A percentile compares a stretch with the other conserved stretches of the same genome.
Conservation (phyloP, 1,140 invertebrate species). For the Pristionchus pacificus region DNA sequence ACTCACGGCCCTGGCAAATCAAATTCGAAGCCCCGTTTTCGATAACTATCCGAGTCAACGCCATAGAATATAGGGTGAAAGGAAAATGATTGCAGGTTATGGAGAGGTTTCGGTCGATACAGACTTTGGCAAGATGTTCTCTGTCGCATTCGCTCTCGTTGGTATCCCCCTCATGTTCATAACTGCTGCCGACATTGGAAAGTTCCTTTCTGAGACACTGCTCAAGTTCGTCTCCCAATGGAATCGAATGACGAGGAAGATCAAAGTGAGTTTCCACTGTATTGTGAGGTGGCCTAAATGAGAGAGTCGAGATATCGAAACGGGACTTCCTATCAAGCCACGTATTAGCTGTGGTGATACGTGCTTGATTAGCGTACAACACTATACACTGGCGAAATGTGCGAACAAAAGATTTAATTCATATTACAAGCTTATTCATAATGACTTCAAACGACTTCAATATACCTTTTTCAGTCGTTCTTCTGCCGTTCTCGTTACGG, state of each 20-base stretch:
- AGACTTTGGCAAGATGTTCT: conserved; percentile 56
- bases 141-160: conserved; percentile 56
- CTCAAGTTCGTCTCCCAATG: conserved; percentile 55
- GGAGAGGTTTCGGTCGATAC: conserved; percentile 58
- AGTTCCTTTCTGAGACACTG: conserved; percentile 56
- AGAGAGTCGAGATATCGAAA: too few relatives aligned
- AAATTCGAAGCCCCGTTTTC: too few relatives aligned
- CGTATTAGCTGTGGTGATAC: too few relatives aligned
- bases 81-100: conserved; percentile 47
- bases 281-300: too few relatives aligned
- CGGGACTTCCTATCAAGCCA: too few relatives aligned
- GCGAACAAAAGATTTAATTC: too few relatives aligned
- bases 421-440: too few relatives aligned
- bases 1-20: too few relatives aligned
- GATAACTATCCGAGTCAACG: too few relatives aligned
- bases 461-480: conserved; percentile 34
- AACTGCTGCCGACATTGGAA: conserved; percentile 58
- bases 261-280: conserved; percentile 40
- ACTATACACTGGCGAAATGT: conserved; percentile 3
- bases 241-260: conserved; percentile 42
- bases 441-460: too few relatives aligned
- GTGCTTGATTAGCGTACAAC: conserved; percentile 5
- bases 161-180: conserved; percentile 59
- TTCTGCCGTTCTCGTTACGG: conserved; percentile 47
- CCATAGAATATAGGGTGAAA: neutral